Evolutionary conservation across 1,140 invertebrate genomes (phyloP).

Genomic region (Bombus turneri): DNA sequence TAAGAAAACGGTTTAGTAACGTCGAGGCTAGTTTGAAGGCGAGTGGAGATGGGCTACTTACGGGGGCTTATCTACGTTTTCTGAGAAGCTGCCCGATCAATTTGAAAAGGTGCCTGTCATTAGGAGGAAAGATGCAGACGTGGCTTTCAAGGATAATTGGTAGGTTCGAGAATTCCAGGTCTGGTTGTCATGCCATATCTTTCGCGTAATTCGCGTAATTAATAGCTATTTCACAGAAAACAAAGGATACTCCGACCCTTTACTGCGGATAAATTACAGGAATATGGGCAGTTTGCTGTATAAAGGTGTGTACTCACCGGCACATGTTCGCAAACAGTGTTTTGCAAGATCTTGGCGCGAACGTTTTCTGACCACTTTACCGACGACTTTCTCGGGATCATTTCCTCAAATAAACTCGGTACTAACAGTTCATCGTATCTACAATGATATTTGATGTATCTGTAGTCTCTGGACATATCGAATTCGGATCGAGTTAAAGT

Average conservation of each 20-base stretch:
- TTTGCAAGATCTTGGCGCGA: background rate
- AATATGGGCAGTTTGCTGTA: background rate
- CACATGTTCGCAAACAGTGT: background rate
- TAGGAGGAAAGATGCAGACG: background rate
- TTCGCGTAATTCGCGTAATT: slow-evolving; percentile 76
- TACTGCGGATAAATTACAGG: background rate
- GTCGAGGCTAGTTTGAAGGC: background rate
- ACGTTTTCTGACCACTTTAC: background rate
- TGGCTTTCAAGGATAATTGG: slow-evolving; percentile 72
- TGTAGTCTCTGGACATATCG: too few relatives aligned
- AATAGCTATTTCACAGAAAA: slow-evolving; percentile 73
- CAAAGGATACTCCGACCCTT: background rate
- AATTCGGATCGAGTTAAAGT: too few relatives aligned
- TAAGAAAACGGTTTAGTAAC: background rate
- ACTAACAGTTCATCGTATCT: too few relatives aligned
- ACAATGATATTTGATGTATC: too few relatives aligned
- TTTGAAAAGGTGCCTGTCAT: background rate
- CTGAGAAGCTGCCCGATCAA: background rate
- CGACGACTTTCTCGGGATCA: too few relatives aligned
- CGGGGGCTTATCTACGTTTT: background rate
- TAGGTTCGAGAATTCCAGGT: slow-evolving; percentile 77
- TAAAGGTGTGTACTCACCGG: background rate
- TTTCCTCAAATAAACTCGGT: too few relatives aligned
- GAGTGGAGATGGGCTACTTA: background rate
- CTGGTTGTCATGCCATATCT: slow-evolving; percentile 59